Evolutionary conservation across 2,888 invertebrate genomes (phyloP).

Genomic region (Magallana nippona): DNA sequence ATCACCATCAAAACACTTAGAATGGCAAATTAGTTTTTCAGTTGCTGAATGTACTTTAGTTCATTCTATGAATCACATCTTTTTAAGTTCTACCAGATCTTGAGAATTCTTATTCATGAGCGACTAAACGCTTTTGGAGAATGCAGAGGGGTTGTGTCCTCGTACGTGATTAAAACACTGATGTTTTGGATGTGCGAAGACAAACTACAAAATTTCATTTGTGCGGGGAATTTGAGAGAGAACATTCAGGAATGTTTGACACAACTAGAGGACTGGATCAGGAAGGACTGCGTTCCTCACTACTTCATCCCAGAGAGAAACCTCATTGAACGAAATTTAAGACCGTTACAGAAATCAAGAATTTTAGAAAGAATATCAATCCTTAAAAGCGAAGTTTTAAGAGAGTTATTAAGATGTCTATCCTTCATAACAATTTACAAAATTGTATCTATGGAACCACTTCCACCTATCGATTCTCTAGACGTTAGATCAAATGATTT

Average conservation of each 20-base stretch:
- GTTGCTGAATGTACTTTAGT: background rate
- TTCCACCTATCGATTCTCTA: background rate
- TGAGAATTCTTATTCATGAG: conserved; percentile 3
- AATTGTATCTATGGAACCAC: background rate
- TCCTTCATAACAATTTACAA: background rate
- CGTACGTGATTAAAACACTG: background rate
- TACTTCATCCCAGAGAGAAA: conserved; percentile 22
- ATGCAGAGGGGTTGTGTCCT: background rate
- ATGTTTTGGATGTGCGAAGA: conserved; percentile 24
- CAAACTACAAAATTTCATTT: background rate
- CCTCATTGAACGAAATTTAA: background rate
- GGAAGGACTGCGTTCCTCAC: background rate
- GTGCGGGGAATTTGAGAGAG: background rate
- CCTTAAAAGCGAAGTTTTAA: background rate
- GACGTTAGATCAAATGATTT: background rate
- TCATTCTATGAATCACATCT: background rate
- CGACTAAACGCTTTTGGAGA: background rate
- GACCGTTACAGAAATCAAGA: background rate
- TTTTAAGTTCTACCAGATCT: background rate
- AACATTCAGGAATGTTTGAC: background rate
- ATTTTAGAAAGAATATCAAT: background rate
- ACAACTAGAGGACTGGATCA: conserved; percentile 5
- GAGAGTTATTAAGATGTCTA: background rate
- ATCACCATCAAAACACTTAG: background rate
- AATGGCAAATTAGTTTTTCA: background rate